A percentile compares a stretch with the other conserved stretches of the same genome.
These are phyloP conservation scores for Poeciliopsis presidionis DNA, from an alignment of 2,797 vertebrate genomes.

Conservation along the genomic window DNA sequence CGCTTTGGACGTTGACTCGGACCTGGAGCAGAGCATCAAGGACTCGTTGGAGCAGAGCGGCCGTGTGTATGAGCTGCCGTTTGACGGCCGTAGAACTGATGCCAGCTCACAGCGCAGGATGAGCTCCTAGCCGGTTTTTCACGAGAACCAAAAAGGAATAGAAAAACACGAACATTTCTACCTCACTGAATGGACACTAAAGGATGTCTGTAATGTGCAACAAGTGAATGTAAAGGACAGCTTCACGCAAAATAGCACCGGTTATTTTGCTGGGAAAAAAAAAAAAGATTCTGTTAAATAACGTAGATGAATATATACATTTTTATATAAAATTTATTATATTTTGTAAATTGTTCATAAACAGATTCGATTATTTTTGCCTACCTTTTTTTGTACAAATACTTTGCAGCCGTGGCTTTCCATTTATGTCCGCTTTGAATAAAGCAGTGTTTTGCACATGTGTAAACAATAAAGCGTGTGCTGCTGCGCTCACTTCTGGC, in stretches of 20 bases:
- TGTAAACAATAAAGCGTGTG: slow-evolving; percentile 83
- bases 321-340: slow-evolving; percentile 87
- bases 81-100: slow-evolving; percentile 82
- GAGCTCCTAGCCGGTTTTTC: slow-evolving; percentile 80
- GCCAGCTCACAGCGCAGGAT: slow-evolving; percentile 59
- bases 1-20: slow-evolving; percentile 78
- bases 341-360: slow-evolving; percentile 94
- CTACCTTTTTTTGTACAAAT: slow-evolving; percentile 80
- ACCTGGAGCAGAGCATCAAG: slow-evolving; percentile 69
- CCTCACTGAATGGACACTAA: slow-evolving; percentile 86
- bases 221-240: slow-evolving; percentile 78
- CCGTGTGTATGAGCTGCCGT: slow-evolving; percentile 78
- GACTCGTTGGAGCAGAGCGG: slow-evolving; percentile 75
- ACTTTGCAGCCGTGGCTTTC: slow-evolving; percentile 75
- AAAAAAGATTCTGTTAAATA: slow-evolving; percentile 78
- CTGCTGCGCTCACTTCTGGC: slow-evolving; percentile 63
- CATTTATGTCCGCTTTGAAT: slow-evolving; percentile 79
- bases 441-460: slow-evolving; percentile 89
- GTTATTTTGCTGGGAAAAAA: slow-evolving; percentile 47
- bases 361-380: slow-evolving; percentile 87
- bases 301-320: slow-evolving; percentile 83
- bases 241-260: slow-evolving; percentile 45
- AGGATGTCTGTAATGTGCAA: slow-evolving; percentile 67
- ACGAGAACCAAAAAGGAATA: slow-evolving; percentile 64
- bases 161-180: slow-evolving; percentile 75